Evolutionary conservation across 30 jellyfish, hydroid and myxozoan species (phyloP).

Genomic region (Sanderia malayensis): DNA sequence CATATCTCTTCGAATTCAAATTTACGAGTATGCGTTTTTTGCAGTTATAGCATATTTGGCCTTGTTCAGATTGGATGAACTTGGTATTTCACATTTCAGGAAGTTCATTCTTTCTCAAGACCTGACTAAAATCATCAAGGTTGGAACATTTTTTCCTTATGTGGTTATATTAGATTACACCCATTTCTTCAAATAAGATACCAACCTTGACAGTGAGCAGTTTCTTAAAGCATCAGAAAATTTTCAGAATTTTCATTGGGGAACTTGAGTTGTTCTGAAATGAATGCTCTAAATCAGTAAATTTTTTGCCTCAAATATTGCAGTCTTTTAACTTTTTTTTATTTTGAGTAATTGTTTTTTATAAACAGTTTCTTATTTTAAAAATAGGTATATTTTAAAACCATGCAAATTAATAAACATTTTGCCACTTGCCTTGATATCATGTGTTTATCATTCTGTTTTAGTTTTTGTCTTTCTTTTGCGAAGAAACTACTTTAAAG

Average conservation of each 20-base stretch:
- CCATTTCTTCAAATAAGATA: too few species aligned
- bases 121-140: constrained; percentile 52
- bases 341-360: too few species aligned
- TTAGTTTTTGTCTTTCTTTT: constrained; percentile 58
- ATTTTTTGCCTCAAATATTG: neutral
- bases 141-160: too few species aligned
- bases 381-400: neutral
- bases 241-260: too few species aligned
- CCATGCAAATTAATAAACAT: neutral
- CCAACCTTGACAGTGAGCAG: too few species aligned
- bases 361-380: neutral
- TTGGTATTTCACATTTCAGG: constrained; percentile 69
- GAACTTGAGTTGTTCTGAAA: too few species aligned
- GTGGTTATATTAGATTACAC: too few species aligned
- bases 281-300: neutral
- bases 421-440: too few species aligned
- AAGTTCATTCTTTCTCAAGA: constrained; percentile 70
- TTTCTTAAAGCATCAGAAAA: too few species aligned
- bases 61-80: constrained; percentile 79
- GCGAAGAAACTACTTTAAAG: constrained; percentile 61
- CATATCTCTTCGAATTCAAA: neutral
- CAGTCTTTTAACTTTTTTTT: neutral
- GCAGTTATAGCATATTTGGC: constrained; percentile 64
- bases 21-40: constrained; percentile 3
- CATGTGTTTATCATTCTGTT: too few species aligned